Evolutionary conservation across 1,140 invertebrate genomes (phyloP).

Genomic region (Drosophila funebris): DNA sequence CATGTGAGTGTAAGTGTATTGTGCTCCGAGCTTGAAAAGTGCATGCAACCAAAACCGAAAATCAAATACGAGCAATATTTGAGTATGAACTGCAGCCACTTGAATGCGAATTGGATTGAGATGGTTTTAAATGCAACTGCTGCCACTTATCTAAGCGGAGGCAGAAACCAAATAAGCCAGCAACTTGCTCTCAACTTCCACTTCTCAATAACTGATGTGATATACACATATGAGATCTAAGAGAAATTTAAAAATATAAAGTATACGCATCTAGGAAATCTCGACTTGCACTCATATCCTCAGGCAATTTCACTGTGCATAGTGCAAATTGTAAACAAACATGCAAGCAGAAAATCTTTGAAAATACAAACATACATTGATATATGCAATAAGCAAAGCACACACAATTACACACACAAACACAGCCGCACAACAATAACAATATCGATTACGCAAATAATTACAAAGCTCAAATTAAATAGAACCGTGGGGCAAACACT

Average conservation of each 20-base stretch:
- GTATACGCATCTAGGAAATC: slow-evolving; percentile 3
- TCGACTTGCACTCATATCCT: background rate
- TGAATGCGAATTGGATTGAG: slow-evolving; percentile 62
- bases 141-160: background rate
- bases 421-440: slow-evolving; percentile 10
- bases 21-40: slow-evolving; percentile 40
- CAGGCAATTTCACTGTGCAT: slow-evolving; percentile 1
- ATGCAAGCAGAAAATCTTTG: background rate
- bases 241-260: background rate
- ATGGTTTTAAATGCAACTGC: slow-evolving; percentile 14
- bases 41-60: slow-evolving; percentile 53
- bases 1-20: background rate
- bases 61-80: slow-evolving; percentile 48
- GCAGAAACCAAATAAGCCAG: background rate
- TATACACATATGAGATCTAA: background rate
- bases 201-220: background rate
- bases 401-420: slow-evolving; percentile 6
- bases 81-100: slow-evolving; percentile 65
- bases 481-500: slow-evolving; percentile 8
- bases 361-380: background rate
- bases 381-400: background rate
- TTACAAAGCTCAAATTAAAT: slow-evolving; percentile 23
- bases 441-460: slow-evolving; percentile 63
- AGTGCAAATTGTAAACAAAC: slow-evolving; percentile 37
- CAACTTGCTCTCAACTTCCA: background rate